Conservation (phyloP, 2,113 vertebrate genomes). For the Ibidorhyncha struthersii region DNA sequence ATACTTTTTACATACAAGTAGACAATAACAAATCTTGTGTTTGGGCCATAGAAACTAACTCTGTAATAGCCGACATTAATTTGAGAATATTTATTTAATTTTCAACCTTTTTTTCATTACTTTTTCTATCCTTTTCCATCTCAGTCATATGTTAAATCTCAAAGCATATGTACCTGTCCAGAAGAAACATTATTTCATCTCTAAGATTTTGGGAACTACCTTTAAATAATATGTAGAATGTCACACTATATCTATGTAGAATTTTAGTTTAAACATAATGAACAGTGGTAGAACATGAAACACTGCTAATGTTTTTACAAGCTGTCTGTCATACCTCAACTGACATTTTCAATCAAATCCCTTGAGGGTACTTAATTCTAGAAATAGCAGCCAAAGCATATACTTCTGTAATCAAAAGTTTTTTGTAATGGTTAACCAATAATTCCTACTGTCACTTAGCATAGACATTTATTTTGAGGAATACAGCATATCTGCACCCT, state of each 20-base stretch:
- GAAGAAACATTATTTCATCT: constrained; percentile 10
- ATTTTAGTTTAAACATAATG: constrained; percentile 14
- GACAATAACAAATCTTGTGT: neutral
- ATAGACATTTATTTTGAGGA: neutral
- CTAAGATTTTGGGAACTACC: neutral
- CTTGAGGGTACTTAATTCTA: neutral
- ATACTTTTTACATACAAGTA: neutral
- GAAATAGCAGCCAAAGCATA: neutral
- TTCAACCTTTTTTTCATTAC: neutral
- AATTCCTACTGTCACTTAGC: neutral
- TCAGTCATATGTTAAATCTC: neutral
- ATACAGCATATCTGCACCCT: neutral
- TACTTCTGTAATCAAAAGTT: neutral
- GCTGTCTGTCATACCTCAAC: neutral
- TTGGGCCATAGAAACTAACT: neutral
- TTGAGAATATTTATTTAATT: neutral
- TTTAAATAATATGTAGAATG: constrained; percentile 8
- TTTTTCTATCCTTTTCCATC: neutral
- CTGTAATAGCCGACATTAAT: neutral
- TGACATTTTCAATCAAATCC: constrained; percentile 13
- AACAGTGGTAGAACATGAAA: neutral
- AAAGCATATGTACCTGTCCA: neutral
- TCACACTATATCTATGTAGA: neutral
- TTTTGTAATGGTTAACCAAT: neutral
- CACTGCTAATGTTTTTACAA: neutral